Evolutionary conservation across 2,113 vertebrate species (phyloP), one percentile per base, ranked within the genome.

Genomic region (Pholis gunnellus): DNA sequence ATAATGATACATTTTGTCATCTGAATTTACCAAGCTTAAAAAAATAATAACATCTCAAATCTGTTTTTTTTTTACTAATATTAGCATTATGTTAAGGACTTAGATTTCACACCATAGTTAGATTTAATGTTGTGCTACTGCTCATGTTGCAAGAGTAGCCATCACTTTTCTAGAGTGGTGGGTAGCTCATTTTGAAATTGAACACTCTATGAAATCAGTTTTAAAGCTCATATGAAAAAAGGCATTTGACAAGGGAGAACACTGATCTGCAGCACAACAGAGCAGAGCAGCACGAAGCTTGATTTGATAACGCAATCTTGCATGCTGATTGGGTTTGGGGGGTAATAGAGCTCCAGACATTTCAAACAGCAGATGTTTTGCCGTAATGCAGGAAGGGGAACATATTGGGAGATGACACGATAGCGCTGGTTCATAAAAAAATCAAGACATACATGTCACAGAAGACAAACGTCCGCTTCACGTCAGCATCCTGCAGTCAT

Each of bases 351-450:
- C 88, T 78, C 83, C 85, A 84, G 87, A 91, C 87, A 48, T 89
- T 86, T 91, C 81, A 82, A 90, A 79, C 86, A 86, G 89, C 94
- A 93, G 93, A 91, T 94, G 92, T 91, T 93, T 91, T 73, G 76
- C 85, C 84, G 82, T 82, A 84, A 88, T 83, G 81, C 77, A 90
- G 87, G 89, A 92, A 88, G 81, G 54, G 64, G 60, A 77, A 77
- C 14, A 11, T 18, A 17, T 46, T 78, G 85, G 59, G 78, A 91
- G 92, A 92, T 93, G 79, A 73, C 87, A 86, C 11, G 84, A 94
- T 91, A 89, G 70, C 31, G 44, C 46, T 1, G 34, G 54, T 36
- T 84, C 60, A 68, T 73, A 9, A 83, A 66, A 75, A 69, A 80
- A 52, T 46, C 63, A 81, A 72, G n/a, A 15, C 38, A 59, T n/a